Evolutionary conservation across 2,113 vertebrate genomes (phyloP).

Genomic region (Cynoglossus semilaevis): DNA sequence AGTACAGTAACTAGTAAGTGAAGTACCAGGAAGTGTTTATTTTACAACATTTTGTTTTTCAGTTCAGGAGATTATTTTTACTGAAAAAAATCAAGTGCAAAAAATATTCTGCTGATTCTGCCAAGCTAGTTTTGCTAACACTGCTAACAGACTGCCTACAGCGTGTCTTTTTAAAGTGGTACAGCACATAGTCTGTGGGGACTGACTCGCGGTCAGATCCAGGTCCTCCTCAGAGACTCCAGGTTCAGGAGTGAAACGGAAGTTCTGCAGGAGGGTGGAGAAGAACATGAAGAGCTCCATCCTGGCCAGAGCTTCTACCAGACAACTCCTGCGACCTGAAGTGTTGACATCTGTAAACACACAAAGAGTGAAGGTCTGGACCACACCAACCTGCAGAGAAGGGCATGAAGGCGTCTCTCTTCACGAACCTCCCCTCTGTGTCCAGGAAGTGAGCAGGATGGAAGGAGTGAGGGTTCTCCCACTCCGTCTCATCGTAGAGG

Average conservation of each 20-base stretch:
- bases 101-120: too few relatives aligned
- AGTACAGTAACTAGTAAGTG: too few relatives aligned
- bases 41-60: too few relatives aligned
- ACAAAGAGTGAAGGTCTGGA: not conserved
- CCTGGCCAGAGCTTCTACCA: slow-evolving; percentile 75
- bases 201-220: too few relatives aligned
- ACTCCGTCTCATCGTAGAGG: slow-evolving; percentile 30
- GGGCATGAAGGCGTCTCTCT: slow-evolving; percentile 43
- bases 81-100: too few relatives aligned
- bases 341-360: not conserved
- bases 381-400: slow-evolving; percentile 52
- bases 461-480: slow-evolving; percentile 33
- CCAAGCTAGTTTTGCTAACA: too few relatives aligned
- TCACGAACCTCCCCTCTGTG: slow-evolving; percentile 35
- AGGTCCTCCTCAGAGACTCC: slow-evolving; percentile 71
- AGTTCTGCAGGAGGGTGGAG: slow-evolving; percentile 73
- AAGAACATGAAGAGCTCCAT: slow-evolving; percentile 82
- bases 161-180: not conserved
- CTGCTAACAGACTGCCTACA: too few relatives aligned
- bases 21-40: too few relatives aligned
- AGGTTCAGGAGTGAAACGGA: slow-evolving; percentile 69
- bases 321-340: slow-evolving; percentile 72
- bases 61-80: too few relatives aligned
- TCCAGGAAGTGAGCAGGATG: slow-evolving; percentile 47
- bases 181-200: slow-evolving; percentile 55